Evolutionary conservation across 2,888 invertebrate species (phyloP).

Genomic region (Sericinus montela): DNA sequence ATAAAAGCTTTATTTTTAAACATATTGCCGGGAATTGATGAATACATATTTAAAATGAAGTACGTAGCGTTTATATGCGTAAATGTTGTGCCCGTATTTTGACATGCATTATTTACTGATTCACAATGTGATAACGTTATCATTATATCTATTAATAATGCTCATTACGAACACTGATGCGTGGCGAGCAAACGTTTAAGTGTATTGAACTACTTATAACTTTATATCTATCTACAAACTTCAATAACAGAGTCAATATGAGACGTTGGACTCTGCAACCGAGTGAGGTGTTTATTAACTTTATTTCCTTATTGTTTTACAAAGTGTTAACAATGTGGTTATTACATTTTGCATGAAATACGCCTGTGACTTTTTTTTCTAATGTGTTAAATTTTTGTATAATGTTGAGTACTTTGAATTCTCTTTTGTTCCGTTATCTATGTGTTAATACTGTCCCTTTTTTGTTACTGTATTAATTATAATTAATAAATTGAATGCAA

Average conservation of each 20-base stretch:
- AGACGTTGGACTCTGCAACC: constrained; percentile 52
- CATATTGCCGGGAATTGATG: too few relatives aligned
- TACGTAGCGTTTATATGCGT: too few relatives aligned
- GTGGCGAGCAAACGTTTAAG: constrained; percentile 52
- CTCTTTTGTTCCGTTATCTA: too few relatives aligned
- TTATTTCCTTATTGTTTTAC: constrained; percentile 3
- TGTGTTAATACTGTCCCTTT: too few relatives aligned
- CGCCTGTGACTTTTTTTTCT: not conserved
- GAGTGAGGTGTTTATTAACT: constrained; percentile 41
- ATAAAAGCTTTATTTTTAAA: too few relatives aligned
- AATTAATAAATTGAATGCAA: too few relatives aligned
- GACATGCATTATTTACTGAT: constrained; percentile 37
- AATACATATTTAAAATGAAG: too few relatives aligned
- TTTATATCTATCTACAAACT: constrained; percentile 9
- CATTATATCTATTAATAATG: constrained; percentile 64
- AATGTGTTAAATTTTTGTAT: not conserved
- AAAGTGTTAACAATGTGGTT: not conserved
- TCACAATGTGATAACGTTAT: constrained; percentile 68
- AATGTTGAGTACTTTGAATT: too few relatives aligned
- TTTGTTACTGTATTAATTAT: too few relatives aligned
- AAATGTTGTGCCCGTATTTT: constrained; percentile 2
- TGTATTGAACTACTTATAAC: constrained; percentile 24
- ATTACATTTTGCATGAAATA: constrained; percentile 6
- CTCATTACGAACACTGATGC: constrained; percentile 54
- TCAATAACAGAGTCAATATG: constrained; percentile 32